A percentile compares a stretch with the other conserved stretches of the same genome.
Evolutionary conservation across 2,113 vertebrate species (phyloP).

Genomic region (Pardalotus punctatus): DNA sequence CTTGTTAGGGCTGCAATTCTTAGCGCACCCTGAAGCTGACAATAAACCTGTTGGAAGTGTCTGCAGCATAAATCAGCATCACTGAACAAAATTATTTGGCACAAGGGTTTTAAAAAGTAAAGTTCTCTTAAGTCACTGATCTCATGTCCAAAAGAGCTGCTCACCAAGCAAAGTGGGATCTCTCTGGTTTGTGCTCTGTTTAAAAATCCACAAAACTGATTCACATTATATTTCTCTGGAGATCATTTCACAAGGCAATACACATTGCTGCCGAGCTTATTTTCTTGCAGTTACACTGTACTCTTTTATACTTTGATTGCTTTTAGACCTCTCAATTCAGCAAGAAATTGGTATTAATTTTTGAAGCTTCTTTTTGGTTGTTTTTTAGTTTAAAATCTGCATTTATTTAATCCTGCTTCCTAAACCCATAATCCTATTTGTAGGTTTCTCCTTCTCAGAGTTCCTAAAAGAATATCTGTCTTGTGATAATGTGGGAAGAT

Average conservation of each 20-base stretch:
- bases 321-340: neutral
- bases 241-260: neutral
- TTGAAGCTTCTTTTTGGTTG: neutral
- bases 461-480: neutral
- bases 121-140: neutral
- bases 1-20: neutral
- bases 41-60: neutral
- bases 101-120: neutral
- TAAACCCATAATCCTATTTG: neutral
- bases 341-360: neutral
- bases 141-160: neutral
- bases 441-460: neutral
- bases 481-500: slow-evolving; percentile 40
- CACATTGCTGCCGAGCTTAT: neutral
- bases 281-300: neutral
- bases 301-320: neutral
- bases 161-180: neutral
- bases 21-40: neutral
- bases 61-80: neutral
- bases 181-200: neutral
- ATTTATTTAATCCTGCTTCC: neutral
- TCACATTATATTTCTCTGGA: neutral
- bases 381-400: neutral
- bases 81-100: neutral
- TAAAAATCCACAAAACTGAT: neutral